Base-by-base conservation (phyloP, 2,113 vertebrate species). In the Quiscalus mexicanus region DNA sequence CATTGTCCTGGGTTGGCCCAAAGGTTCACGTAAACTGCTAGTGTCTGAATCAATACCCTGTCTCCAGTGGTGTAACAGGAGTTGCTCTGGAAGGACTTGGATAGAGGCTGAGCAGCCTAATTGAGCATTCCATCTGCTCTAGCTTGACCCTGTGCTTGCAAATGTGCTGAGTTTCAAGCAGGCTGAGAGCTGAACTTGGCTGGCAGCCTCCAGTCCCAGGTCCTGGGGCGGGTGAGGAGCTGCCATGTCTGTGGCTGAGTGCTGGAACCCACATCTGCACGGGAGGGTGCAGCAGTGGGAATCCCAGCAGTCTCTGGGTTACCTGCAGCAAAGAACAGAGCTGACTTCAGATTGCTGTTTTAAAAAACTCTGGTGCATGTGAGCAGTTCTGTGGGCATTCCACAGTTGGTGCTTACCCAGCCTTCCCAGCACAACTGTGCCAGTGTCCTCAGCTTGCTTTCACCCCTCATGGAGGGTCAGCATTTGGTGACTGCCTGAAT, bases 271-370 rank as follows among this genome's bases (percentile, higher is more conserved):
- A 49, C 5, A 1, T 28, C n/a, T 88, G 62, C 8, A 1, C 4
- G 31, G 12, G 67, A 37, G 49, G n/a, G 28, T 65, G 63, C 28
- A 49, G 79, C 6, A 2, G 31, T 58, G 80, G 79, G 30, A 65
- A 53, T 69, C 55, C 30, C 2, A 4, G 59, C 64, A 74, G 15
- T 22, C 16, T 56, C 41, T 49, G 85, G 59, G 14, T 52, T 69
- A 37, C 45, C 62, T 53, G 49, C 30, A 64, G 59, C 1, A 2
- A n/a, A 47, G 50, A 47, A 19, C 0, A 0, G 30, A 30, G 23
- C 28, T 73, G 63, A 11, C 42, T 70, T 45, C 18, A 35, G 52
- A 11, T 12, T 31, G 33, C 44, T 0, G 0, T 5, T 89, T 78
- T 41, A 4, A 24, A 62, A 33, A 30, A 17, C 35, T 82, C 17